Percentiles rank a stretch among this genome's conserved stretches.
These are phyloP conservation scores for Micronycteris hirsuta DNA, from an alignment of 2,113 vertebrate species.

Conservation along the genomic window DNA sequence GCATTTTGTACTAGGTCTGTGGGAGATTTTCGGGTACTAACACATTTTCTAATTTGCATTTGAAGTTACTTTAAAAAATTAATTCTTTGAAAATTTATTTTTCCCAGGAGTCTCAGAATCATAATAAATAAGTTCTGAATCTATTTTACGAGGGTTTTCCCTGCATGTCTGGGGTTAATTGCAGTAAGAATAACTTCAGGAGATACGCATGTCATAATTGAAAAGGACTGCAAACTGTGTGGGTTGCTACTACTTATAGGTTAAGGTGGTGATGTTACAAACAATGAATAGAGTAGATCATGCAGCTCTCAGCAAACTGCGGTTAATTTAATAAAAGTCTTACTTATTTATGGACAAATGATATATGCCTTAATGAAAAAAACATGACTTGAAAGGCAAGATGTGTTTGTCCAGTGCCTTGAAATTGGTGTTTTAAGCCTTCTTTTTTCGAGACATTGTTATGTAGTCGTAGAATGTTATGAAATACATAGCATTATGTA, in stretches of 20 bases:
- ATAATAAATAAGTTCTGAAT: slow-evolving; percentile 31
- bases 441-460: neutral
- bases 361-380: slow-evolving; percentile 26
- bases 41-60: slow-evolving; percentile 43
- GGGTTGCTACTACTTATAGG: neutral
- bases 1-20: slow-evolving; percentile 17
- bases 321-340: slow-evolving; percentile 23
- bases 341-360: neutral
- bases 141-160: neutral
- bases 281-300: neutral
- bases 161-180: neutral
- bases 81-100: slow-evolving; percentile 21
- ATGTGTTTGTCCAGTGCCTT: neutral
- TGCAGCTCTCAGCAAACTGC: neutral
- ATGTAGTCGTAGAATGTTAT: neutral
- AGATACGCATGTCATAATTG: neutral
- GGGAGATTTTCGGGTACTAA: slow-evolving; percentile 8
- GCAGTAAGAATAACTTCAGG: neutral
- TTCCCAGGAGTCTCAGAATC: neutral
- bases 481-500: neutral
- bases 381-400: neutral
- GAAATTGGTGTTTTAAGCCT: neutral
- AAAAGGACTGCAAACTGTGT: neutral
- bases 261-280: neutral
- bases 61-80: slow-evolving; percentile 34